A percentile compares a stretch with the other conserved stretches of the same genome.
phyloP scores from a whole-genome alignment of 2,797 vertebrate species.

The Columba guinea region DNA sequence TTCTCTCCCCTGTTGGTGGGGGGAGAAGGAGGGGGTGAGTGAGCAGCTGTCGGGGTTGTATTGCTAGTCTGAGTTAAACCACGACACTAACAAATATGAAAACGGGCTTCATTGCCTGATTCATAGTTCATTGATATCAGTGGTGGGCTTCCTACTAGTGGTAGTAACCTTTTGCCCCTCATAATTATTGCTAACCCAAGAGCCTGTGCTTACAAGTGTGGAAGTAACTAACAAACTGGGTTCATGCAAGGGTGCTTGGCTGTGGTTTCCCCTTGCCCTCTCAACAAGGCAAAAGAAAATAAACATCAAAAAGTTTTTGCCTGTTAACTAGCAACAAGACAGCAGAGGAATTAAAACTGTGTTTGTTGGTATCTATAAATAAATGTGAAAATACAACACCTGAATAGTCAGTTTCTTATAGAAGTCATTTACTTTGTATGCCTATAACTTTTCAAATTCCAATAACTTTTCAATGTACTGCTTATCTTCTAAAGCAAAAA shows the following conservation, averaged over 20 bases:
- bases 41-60: too few relatives aligned
- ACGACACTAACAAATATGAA: not conserved
- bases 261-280: fast-evolving
- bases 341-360: not conserved
- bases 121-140: not conserved
- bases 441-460: not conserved
- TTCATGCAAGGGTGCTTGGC: not conserved
- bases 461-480: not conserved
- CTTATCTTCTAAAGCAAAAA: slow-evolving; percentile 4
- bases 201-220: not conserved
- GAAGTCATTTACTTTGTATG: not conserved
- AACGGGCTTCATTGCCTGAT: not conserved
- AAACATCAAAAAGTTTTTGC: not conserved
- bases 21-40: too few relatives aligned
- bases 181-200: not conserved
- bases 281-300: not conserved
- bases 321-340: not conserved
- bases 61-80: too few relatives aligned
- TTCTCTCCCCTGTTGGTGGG: too few relatives aligned
- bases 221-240: not conserved
- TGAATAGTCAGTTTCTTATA: not conserved
- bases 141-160: not conserved
- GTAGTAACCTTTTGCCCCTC: not conserved
- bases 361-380: not conserved
- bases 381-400: not conserved